These are phyloP conservation scores for Crotalus tigris DNA, from an alignment of 2,113 vertebrate genomes.

Conservation along the genomic window DNA sequence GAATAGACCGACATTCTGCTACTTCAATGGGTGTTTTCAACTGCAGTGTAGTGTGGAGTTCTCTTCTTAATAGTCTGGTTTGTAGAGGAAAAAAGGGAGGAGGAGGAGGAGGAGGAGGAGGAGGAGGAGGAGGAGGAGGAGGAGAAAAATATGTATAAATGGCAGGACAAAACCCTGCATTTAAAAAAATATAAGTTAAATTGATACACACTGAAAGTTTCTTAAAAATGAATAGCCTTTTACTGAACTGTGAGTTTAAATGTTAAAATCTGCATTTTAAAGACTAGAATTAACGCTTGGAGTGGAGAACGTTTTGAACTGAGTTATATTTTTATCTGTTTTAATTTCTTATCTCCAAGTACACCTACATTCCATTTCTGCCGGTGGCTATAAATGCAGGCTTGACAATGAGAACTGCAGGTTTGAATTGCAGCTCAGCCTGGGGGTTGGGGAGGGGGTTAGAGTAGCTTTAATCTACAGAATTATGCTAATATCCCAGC, in stretches of 20 bases:
- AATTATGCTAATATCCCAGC: neutral
- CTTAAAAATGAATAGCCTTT: neutral
- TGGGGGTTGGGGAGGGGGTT: neutral
- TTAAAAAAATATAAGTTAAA: neutral
- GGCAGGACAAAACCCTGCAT: neutral
- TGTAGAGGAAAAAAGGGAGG: neutral
- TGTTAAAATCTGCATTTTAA: conserved; percentile 4
- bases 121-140: too few species aligned
- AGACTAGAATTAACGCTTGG: neutral
- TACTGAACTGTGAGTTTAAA: neutral
- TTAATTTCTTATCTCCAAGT: neutral
- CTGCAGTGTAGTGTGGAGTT: neutral
- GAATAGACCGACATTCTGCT: neutral
- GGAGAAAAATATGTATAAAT: neutral
- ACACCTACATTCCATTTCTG: neutral
- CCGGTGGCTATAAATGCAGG: neutral
- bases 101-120: neutral
- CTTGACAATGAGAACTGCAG: neutral
- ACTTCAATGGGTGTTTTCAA: neutral
- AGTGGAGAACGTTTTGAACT: neutral
- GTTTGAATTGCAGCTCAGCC: neutral
- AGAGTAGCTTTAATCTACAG: neutral
- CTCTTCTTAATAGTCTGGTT: neutral
- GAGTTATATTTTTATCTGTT: neutral
- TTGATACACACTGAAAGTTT: neutral